Evolutionary conservation across 2,113 vertebrate species (phyloP), one percentile per base, ranked within the genome.

Genomic region (Seriola aureovittata): DNA sequence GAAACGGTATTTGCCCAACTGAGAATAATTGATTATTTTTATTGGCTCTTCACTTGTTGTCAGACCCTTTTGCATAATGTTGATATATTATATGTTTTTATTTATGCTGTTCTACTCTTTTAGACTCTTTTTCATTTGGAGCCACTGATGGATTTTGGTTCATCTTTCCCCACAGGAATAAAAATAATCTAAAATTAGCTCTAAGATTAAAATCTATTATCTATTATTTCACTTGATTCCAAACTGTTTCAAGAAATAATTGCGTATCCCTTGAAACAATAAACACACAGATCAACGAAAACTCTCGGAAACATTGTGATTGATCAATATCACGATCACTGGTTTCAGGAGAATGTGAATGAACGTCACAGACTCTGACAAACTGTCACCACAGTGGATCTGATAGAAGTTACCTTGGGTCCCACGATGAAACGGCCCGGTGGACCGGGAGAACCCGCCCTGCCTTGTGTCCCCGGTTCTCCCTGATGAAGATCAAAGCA

Each of bases 391-490:
- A 4, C 12, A 19, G 64, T 23, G 21, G 32, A 50, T 23, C 6
- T 36, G 55, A 17, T 16, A 58, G 40, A 5, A 8, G 8, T 84
- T 95, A 97, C 97, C 96, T 98, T 98, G 46, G 96, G 93, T 72
- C 97, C 97, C 36, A 81, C 66, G 48, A 97, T 90, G 62, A 96
- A 91, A 46, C 97, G 96, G 36, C 97, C 97, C 7, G 96, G 95
- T 60, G 91, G 92, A 44, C 97, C 97, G 64, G 97, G 94, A 88
- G 95, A 82, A 71, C 97, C 97, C 25, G 87, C 5, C 64, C 96
- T 93, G 25, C 97, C 97, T 69, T 94, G 93, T 0, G 70, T 34
- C 55, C 97, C 97, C 63, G 96, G 96, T 88, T 97, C 97, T 71
- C 97, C 97, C 97, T 98, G 78, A 44, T 55, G 42, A 58, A 74